Percentiles rank a stretch among this genome's conserved stretches.
Evolutionary conservation across 2,888 invertebrate genomes (phyloP).

Genomic region (Hemaris fuciformis): DNA sequence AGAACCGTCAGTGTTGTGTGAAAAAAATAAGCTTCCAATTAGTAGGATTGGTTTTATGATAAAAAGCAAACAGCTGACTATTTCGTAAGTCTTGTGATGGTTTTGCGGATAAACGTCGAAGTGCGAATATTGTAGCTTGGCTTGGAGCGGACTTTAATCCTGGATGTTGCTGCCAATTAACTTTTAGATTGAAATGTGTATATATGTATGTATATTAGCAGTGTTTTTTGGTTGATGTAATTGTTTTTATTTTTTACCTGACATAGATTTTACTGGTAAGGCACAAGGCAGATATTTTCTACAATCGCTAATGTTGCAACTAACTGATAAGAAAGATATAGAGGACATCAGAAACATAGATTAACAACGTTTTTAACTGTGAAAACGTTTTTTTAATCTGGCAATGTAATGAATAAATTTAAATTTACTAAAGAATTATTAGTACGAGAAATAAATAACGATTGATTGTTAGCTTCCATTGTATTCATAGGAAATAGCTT

Average conservation of each 20-base stretch:
- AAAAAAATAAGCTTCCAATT: not conserved
- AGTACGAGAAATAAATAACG: too few relatives aligned
- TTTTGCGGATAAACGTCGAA: not conserved
- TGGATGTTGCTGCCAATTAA: not conserved
- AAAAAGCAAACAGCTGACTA: not conserved
- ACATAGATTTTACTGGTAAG: not conserved
- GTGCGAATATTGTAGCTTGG: not conserved
- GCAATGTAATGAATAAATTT: too few relatives aligned
- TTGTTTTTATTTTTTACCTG: too few relatives aligned
- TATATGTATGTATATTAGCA: not conserved
- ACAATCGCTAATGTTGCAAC: too few relatives aligned
- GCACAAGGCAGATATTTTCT: not conserved
- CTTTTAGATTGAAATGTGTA: not conserved
- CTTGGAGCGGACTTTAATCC: not conserved
- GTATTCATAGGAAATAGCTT: too few relatives aligned
- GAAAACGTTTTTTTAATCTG: too few relatives aligned
- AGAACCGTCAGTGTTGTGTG: slow-evolving; percentile 18
- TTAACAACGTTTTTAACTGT: too few relatives aligned
- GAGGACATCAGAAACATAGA: too few relatives aligned
- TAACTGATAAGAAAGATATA: too few relatives aligned
- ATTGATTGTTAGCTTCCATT: too few relatives aligned
- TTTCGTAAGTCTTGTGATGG: not conserved
- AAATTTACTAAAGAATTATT: too few relatives aligned
- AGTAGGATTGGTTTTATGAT: not conserved
- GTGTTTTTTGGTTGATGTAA: not conserved